These are phyloP conservation scores for Leptura quadrifasciata DNA, from an alignment of 2,888 invertebrate genomes.

Conservation along the genomic window DNA sequence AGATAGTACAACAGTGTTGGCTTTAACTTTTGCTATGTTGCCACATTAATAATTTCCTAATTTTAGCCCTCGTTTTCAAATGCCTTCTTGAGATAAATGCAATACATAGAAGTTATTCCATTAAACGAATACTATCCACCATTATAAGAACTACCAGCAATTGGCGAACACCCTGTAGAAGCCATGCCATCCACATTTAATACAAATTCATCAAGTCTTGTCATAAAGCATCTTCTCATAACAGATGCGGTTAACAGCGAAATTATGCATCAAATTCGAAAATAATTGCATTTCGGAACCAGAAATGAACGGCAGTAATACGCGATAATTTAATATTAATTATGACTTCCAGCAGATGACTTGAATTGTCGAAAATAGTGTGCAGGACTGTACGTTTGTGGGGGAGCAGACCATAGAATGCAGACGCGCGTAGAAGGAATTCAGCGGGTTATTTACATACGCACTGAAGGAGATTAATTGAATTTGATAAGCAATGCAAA, in stretches of 20 bases:
- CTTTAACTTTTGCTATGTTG: too few species aligned
- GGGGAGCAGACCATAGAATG: conserved; percentile 7
- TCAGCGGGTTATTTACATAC: background rate
- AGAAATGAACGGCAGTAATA: background rate
- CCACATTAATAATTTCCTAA: too few species aligned
- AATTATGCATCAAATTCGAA: conserved; percentile 26
- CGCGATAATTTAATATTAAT: conserved; percentile 39
- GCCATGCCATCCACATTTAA: too few species aligned
- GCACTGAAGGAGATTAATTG: background rate
- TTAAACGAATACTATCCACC: too few species aligned
- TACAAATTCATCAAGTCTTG: too few species aligned
- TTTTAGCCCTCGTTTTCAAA: too few species aligned
- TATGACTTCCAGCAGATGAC: conserved; percentile 29
- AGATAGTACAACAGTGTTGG: too few species aligned
- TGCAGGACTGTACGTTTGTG: background rate
- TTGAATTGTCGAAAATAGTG: conserved; percentile 13
- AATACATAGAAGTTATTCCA: too few species aligned
- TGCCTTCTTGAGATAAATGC: too few species aligned
- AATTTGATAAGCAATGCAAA: background rate
- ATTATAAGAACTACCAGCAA: too few species aligned
- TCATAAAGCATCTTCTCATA: background rate
- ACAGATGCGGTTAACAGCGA: conserved; percentile 10
- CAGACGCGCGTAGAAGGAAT: background rate
- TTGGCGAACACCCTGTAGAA: too few species aligned
- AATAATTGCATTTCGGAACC: conserved; percentile 25